A percentile compares a stretch with the other conserved stretches of the same genome.
Conservation (phyloP, 2,113 vertebrate genomes). For the Serilophus lunatus region DNA sequence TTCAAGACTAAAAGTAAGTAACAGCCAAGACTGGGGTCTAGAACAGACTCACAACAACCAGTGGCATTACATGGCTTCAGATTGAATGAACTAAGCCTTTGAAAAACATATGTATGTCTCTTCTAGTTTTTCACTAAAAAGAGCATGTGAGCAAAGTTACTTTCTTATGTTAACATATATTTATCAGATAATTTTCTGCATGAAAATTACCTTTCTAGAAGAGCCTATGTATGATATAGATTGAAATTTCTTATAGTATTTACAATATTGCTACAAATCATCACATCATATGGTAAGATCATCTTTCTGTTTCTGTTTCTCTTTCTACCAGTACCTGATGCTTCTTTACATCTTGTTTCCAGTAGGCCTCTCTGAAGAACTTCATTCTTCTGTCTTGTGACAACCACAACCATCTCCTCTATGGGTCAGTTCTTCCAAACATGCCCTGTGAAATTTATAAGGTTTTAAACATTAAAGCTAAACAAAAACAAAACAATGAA, state of each 20-base stretch:
- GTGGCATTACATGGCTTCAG: neutral
- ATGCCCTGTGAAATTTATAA: neutral
- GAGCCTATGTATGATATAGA: neutral
- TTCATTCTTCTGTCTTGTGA: neutral
- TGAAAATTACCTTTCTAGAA: neutral
- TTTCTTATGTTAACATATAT: neutral
- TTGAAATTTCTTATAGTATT: neutral
- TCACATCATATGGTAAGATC: neutral
- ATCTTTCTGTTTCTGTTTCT: neutral
- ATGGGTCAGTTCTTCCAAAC: neutral
- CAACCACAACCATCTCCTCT: neutral
- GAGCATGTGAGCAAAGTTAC: neutral
- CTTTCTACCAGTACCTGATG: neutral
- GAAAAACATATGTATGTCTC: neutral
- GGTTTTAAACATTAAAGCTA: neutral
- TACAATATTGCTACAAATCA: neutral
- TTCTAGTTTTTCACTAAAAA: neutral
- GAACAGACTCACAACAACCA: neutral
- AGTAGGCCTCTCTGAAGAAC: neutral
- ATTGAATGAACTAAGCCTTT: neutral
- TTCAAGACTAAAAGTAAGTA: neutral
- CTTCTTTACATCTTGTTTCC: neutral
- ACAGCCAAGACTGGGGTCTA: neutral
- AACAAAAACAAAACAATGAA: neutral
- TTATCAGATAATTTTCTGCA: neutral